These are phyloP conservation scores for Pollenia amentaria DNA, from an alignment of 2,888 invertebrate genomes.

Conservation along the genomic window DNA sequence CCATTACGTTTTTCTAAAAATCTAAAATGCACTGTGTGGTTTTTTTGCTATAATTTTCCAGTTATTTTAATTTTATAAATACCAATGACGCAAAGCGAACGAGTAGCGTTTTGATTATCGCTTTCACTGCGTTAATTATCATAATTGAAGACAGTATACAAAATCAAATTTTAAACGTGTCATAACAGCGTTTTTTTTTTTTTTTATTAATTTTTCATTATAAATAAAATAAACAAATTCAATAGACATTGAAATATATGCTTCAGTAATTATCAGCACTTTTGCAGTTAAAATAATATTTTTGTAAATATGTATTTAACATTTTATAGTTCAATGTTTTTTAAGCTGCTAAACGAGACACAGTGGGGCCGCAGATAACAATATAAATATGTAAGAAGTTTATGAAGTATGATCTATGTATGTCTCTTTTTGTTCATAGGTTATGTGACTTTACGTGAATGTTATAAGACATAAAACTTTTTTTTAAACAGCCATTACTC, in stretches of 20 bases:
- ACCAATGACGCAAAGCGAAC: neutral
- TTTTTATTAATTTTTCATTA: neutral
- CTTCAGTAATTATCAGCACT: too few relatives aligned
- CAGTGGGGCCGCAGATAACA: neutral
- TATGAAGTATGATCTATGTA: too few relatives aligned
- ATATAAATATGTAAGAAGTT: neutral
- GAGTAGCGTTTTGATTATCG: neutral
- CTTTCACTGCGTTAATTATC: constrained; percentile 22
- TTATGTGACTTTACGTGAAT: too few relatives aligned
- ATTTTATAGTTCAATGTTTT: constrained; percentile 36
- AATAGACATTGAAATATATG: too few relatives aligned
- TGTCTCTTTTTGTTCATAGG: too few relatives aligned
- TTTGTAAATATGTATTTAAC: neutral
- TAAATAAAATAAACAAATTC: neutral
- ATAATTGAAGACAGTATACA: constrained; percentile 26
- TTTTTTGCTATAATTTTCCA: neutral
- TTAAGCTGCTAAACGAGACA: constrained; percentile 14
- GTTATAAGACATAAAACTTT: too few relatives aligned
- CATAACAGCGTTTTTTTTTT: neutral
- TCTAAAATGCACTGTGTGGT: too few relatives aligned
- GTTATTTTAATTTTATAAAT: neutral
- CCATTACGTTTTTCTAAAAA: too few relatives aligned
- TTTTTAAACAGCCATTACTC: too few relatives aligned
- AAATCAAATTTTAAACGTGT: neutral
- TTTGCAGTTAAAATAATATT: too few relatives aligned